A percentile compares a stretch with the other conserved stretches of the same genome.
These are phyloP conservation scores for Dinocampus coccinellae DNA, from an alignment of 2,888 invertebrate species.

Conservation along the genomic window DNA sequence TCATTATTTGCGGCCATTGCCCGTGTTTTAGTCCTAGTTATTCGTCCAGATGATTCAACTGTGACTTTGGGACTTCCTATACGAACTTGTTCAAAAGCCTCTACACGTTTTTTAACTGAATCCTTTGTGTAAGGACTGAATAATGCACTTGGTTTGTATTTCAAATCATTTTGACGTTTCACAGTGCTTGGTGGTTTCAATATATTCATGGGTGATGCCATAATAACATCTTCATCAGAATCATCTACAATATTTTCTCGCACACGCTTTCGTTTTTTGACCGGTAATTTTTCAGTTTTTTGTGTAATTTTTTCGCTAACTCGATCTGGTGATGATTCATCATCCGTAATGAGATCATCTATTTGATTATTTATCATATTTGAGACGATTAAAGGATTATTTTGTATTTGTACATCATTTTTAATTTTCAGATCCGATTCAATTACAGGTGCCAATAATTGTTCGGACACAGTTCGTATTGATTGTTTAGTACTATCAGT, in stretches of 20 bases:
- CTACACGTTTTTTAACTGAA: slow-evolving; percentile 74
- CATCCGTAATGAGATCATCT: slow-evolving; percentile 61
- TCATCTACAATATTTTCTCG: slow-evolving; percentile 32
- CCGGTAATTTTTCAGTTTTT: slow-evolving; percentile 33
- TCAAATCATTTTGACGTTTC: slow-evolving; percentile 8
- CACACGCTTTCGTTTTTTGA: slow-evolving; percentile 41
- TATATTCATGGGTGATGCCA: slow-evolving; percentile 51
- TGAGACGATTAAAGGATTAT: slow-evolving; percentile 20
- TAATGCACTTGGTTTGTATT: slow-evolving; percentile 63
- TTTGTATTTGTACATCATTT: background rate
- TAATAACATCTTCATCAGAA: slow-evolving; percentile 51
- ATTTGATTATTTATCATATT: slow-evolving; percentile 45
- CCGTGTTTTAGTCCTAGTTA: slow-evolving; percentile 73
- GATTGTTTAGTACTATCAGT: slow-evolving; percentile 9
- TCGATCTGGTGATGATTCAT: slow-evolving; percentile 62
- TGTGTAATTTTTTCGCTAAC: slow-evolving; percentile 27
- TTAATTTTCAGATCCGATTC: too few relatives aligned
- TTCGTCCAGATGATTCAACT: slow-evolving; percentile 62
- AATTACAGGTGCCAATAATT: too few relatives aligned
- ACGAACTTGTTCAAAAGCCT: slow-evolving; percentile 74
- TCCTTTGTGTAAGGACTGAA: slow-evolving; percentile 74
- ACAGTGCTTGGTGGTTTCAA: slow-evolving; percentile 47
- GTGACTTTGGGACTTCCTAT: slow-evolving; percentile 60
- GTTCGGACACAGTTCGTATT: background rate
- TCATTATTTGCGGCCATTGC: slow-evolving; percentile 70